Base-by-base conservation (phyloP, 2,797 vertebrate genomes). In the Sebastes itinus region DNA sequence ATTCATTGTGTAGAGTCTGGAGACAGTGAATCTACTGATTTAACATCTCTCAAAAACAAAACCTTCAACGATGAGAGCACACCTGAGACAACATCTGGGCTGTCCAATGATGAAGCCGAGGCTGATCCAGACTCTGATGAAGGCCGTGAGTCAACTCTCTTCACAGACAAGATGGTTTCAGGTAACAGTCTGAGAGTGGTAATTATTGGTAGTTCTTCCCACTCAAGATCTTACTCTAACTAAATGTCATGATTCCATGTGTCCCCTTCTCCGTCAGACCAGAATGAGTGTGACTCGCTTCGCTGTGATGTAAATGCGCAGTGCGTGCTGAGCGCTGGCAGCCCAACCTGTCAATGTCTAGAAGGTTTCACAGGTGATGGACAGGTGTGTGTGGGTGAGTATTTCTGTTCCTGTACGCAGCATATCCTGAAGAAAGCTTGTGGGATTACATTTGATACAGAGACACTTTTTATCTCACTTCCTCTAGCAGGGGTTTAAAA, bases 111-210 rank as follows among this genome's bases (percentile, higher is more conserved):
- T 5, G 27, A 64, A 16, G 38, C 7, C 5, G 88, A 87, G 61
- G 72, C 84, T 23, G 82, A 71, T 25, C 2, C 56, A 1, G 1
- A 77, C 30, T 30, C 79, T 5, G 79, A 59, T 10, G 79, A 78
- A 49, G 84, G 83, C 14, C 83, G 1, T 0, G 85, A 86, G 1
- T 22, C 8, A 5, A 80, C n/a, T 18, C 79, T 96, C 35, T 93
- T 91, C 82, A 95, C 96, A 2, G 97, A 99, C 83, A 95, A 97
- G 82, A 96, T 97, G 96, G 90, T 97, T 70, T 96, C 97, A 96
- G 97, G 97, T 98, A 96, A 81, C 20, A 3, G n/a, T 3, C 7
- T 1, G 27, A 55, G 7, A 58, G 2, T 22, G 18, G 3, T 0
- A 60, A 16, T 20, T 0, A 9, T 18, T 9, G 10, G 4, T 2